Evolutionary conservation across 2,797 vertebrate species (phyloP), one percentile per base, ranked within the genome.

Genomic region (Knipowitschia caucasica): DNA sequence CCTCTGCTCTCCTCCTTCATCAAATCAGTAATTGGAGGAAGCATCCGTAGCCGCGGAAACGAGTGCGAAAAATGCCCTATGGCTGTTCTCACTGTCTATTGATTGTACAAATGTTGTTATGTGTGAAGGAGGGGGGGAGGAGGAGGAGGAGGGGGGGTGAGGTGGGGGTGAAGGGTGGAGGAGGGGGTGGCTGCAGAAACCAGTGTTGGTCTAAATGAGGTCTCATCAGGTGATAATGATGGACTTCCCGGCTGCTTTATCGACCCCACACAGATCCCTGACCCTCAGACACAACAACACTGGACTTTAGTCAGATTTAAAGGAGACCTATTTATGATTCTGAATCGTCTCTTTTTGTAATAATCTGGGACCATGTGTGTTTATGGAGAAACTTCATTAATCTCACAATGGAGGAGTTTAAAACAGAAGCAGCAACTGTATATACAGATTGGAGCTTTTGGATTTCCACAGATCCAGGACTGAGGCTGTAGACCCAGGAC

Each of bases 191-290:
- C 36, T 5, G 36, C 36, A 21, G 60, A 63, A 68, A 62, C 66
- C 56, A 31, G 27, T 80, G 73, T 70, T 71, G 71, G 75, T 78
- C 70, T 68, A 76, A 84, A 85, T 79, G 60, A 86, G 81, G 72
- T 77, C 61, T 86, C 84, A 87, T 89, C 81, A 82, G 72, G 85
- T 84, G 64, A 75, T 84, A 85, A 88, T 89, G 79, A 81, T 73
- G 62, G 64, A 59, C 8, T 8, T 5, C 12, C 46, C 11, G 8
- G 1, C 4, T 11, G 10, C 29, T 14, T 33, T 23, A 49, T 49
- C 30, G 46, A 49, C 29, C 7, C 7, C n/a, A 4, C 17, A 3
- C 11, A 21, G 15, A 46, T 17, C 11, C 20, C 18, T 49, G 6
- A 5, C 46, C 29, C 18, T 10, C 29, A 46, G 23, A 43, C 12